Evolutionary conservation across 2,113 vertebrate species (phyloP), one percentile per base, ranked within the genome.

Genomic region (Clarias batrachus): DNA sequence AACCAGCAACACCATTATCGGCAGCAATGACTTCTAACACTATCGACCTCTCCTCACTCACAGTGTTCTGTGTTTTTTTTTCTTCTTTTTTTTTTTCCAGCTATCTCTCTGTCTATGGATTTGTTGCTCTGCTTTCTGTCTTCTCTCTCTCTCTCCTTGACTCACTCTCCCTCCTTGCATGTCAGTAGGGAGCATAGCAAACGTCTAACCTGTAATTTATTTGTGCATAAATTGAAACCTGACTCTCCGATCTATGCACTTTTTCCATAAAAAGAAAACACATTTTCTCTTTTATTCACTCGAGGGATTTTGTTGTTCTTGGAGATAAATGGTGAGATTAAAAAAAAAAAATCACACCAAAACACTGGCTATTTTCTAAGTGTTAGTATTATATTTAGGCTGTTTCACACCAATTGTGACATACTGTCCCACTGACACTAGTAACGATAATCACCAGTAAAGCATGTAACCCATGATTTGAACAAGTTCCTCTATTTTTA

Each of bases 71-170:
- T 27, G 1, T 27, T 19, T 30, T 65, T 7, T 82, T 23, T 30
- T 82, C 19, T 11, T 41, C 3, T 48, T 8, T 48, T 48, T 7
- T 48, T 48, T 48, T 8, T 6, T 62, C 4, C 19, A 66, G 37
- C 17, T 79, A 60, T 66, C 33, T 63, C 48, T 62, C 59, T 23
- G 2, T 63, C 4, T 59, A 37, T 59, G 9, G 3, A 56, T 62
- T 23, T 82, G 62, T n/a, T 87, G 85, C 25, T 83, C 89, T 90
- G 87, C 54, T 70, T 30, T 41, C 23, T 78, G 48, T 77, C 54
- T 84, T 88, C 79, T 89, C 56, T 81, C 48, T 7, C 27, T 7
- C 6, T 86, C 56, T 62, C 27, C 23, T 71, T 82, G 70, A 30
- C 74, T 41, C n/a, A 48, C 54, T 81, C 13, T 48, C n/a, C 11